Evolutionary conservation across 2,888 invertebrate genomes (phyloP).

Genomic region (Eudasyphora cyanicolor): DNA sequence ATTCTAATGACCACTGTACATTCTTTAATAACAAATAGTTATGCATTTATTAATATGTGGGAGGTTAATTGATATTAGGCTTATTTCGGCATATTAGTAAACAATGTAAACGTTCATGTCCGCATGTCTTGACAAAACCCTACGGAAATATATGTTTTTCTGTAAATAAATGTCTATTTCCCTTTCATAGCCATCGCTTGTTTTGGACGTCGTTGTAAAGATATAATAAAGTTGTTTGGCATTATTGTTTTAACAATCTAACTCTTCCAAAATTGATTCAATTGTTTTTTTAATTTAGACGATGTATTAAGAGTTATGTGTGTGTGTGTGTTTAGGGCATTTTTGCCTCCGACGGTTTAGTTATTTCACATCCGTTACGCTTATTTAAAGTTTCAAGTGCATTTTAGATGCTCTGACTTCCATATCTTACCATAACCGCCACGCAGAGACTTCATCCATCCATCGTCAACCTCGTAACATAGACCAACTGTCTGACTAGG

Average conservation of each 20-base stretch:
- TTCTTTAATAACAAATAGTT: neutral
- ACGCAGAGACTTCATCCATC: neutral
- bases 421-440: conserved; percentile 1
- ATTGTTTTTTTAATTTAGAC: neutral
- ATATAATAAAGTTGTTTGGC: neutral
- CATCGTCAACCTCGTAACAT: conserved; percentile 11
- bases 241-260: neutral
- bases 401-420: conserved; percentile 20
- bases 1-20: conserved; percentile 25
- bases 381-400: conserved; percentile 70
- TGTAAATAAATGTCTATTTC: conserved; percentile 33
- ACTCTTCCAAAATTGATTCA: neutral
- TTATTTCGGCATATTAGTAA: neutral
- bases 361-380: conserved; percentile 62
- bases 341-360: neutral
- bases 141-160: conserved; percentile 41
- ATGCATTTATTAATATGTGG: neutral
- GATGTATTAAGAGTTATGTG: neutral
- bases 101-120: neutral
- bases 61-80: neutral
- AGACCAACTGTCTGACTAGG: neutral
- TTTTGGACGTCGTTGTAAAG: conserved; percentile 11
- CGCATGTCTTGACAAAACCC: neutral
- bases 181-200: neutral
- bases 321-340: neutral